phyloP scores from a whole-genome alignment of 2,888 invertebrate genomes.

The Rotaria magnacalcarata region DNA sequence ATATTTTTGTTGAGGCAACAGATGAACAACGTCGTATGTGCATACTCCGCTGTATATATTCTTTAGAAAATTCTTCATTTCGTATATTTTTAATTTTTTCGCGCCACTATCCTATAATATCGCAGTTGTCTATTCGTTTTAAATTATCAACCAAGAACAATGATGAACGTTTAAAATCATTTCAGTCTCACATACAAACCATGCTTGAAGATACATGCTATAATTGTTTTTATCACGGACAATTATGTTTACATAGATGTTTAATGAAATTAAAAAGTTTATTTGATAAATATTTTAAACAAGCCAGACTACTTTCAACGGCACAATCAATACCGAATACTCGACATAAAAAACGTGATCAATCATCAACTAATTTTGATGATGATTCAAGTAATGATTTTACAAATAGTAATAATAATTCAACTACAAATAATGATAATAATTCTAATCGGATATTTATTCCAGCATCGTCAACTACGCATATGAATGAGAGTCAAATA shows the following conservation, averaged over 20 bases:
- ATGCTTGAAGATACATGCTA: neutral
- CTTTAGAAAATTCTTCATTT: neutral
- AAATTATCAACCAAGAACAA: neutral
- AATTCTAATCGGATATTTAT: neutral
- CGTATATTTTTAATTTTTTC: neutral
- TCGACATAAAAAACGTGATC: neutral
- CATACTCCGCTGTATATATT: neutral
- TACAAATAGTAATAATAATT: neutral
- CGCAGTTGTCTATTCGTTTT: neutral
- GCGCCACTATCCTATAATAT: neutral
- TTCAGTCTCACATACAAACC: neutral
- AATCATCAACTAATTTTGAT: neutral
- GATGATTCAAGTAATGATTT: neutral
- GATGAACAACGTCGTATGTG: neutral
- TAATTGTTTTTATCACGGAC: neutral
- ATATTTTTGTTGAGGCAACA: neutral
- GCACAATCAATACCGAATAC: neutral
- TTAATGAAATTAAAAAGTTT: neutral
- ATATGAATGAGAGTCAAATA: neutral
- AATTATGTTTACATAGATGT: conserved; percentile 26
- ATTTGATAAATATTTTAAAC: neutral
- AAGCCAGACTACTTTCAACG: neutral
- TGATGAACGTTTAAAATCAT: neutral
- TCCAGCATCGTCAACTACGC: neutral
- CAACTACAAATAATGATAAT: neutral